phyloP scores from a whole-genome alignment of 2,113 vertebrate genomes.

The Leptocoma aspasia region DNA sequence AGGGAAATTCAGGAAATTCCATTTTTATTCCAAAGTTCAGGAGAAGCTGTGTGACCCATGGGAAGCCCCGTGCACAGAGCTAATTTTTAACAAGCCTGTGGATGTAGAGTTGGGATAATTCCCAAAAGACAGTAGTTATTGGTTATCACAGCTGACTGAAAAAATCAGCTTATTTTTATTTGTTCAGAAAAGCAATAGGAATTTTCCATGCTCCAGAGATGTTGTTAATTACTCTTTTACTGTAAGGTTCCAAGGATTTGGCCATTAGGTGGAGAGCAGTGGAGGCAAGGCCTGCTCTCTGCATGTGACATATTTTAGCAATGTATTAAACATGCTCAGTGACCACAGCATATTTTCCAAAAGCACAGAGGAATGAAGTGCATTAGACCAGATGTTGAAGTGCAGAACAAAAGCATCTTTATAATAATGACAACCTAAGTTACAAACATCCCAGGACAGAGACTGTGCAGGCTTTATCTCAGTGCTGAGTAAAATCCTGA shows the following conservation, averaged over 20 bases:
- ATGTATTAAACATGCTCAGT: conserved; percentile 10
- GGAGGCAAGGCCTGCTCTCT: not conserved
- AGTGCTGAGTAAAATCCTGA: not conserved
- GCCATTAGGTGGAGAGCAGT: not conserved
- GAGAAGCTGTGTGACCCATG: not conserved
- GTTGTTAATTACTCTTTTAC: not conserved
- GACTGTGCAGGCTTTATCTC: not conserved
- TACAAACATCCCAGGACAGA: not conserved
- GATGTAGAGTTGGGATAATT: not conserved
- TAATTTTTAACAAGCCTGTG: not conserved
- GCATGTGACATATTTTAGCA: conserved; percentile 25
- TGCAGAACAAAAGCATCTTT: conserved; percentile 43
- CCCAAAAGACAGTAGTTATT: not conserved
- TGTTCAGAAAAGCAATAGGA: not conserved
- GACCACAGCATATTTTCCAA: conserved; percentile 65
- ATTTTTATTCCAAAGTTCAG: not conserved
- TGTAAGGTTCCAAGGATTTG: not conserved
- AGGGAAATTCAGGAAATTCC: not conserved
- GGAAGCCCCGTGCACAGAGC: not conserved
- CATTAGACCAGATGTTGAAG: conserved; percentile 52
- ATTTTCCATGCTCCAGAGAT: not conserved
- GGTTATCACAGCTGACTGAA: not conserved
- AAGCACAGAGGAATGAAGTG: conserved; percentile 38
- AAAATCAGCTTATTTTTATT: not conserved
- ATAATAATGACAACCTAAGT: not conserved